Evolutionary conservation across 2,797 vertebrate genomes (phyloP).

Genomic region (Phataginus tricuspis): DNA sequence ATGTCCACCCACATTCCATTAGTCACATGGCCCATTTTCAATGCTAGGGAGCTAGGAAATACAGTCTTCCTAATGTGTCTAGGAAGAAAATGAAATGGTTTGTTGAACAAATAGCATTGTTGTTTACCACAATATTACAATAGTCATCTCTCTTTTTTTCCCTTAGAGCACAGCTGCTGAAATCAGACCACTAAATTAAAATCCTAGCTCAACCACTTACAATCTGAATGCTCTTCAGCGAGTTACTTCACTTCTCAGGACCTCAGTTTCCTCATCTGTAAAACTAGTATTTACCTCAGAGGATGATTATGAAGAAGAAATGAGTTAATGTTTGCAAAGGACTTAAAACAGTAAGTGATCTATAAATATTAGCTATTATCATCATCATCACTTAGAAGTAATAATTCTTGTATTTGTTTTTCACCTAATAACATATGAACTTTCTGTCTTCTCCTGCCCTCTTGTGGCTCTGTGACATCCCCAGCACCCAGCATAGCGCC

Average conservation of each 20-base stretch:
- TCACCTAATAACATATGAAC: background rate
- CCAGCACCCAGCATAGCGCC: background rate
- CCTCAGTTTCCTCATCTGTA: conserved; percentile 7
- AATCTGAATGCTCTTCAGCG: background rate
- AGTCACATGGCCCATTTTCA: background rate
- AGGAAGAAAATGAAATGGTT: conserved; percentile 28
- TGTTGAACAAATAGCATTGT: background rate
- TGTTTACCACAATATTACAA: conserved; percentile 1
- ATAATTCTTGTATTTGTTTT: conserved; percentile 11
- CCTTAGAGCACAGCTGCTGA: background rate
- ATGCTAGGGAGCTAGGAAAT: background rate
- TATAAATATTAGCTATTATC: conserved; percentile 3
- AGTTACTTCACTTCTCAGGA: background rate
- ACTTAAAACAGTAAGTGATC: background rate
- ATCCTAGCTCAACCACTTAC: background rate
- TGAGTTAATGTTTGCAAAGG: conserved; percentile 28
- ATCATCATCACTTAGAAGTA: background rate
- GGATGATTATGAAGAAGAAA: conserved; percentile 10
- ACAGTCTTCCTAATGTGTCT: background rate
- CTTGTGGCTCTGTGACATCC: background rate
- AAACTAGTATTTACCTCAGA: background rate
- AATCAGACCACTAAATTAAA: background rate
- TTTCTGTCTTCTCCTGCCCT: background rate
- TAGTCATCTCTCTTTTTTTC: background rate
- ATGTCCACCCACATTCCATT: background rate